Evolutionary conservation across 2,113 vertebrate genomes (phyloP).

Genomic region (Gymnorhina tibicen): DNA sequence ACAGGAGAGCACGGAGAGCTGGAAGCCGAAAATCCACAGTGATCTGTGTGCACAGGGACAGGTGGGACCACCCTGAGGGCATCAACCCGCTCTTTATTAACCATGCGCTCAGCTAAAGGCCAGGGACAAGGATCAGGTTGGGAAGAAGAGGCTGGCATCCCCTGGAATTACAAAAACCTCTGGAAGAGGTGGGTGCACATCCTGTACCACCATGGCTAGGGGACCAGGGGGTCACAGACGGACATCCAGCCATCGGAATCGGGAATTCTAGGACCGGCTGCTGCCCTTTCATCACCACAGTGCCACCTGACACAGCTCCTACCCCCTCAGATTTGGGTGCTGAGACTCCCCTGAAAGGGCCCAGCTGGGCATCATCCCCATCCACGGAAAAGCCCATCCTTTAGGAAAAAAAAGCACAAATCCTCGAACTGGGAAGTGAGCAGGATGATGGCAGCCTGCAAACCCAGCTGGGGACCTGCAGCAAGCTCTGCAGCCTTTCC

Average conservation of each 20-base stretch:
- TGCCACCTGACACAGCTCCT: neutral
- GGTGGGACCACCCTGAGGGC: neutral
- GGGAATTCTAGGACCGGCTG: neutral
- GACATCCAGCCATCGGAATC: rapidly evolving
- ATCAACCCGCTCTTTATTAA: neutral
- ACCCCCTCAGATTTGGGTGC: no score
- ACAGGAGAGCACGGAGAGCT: neutral
- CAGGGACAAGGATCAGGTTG: neutral
- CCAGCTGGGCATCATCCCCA: neutral
- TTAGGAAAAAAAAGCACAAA: neutral
- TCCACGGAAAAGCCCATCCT: neutral
- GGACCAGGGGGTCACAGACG: rapidly evolving
- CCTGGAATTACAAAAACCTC: neutral
- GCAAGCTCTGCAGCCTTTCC: neutral
- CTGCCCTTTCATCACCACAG: neutral
- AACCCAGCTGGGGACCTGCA: neutral
- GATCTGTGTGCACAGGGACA: neutral
- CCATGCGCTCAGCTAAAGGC: neutral
- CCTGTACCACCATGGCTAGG: neutral
- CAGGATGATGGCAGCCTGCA: neutral
- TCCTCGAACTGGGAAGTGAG: neutral
- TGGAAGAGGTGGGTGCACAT: neutral
- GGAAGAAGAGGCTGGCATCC: neutral
- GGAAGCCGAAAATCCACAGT: neutral
- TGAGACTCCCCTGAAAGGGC: neutral